Evolutionary conservation across 2,113 vertebrate species (phyloP).

Genomic region (Lipotes vexillifer): DNA sequence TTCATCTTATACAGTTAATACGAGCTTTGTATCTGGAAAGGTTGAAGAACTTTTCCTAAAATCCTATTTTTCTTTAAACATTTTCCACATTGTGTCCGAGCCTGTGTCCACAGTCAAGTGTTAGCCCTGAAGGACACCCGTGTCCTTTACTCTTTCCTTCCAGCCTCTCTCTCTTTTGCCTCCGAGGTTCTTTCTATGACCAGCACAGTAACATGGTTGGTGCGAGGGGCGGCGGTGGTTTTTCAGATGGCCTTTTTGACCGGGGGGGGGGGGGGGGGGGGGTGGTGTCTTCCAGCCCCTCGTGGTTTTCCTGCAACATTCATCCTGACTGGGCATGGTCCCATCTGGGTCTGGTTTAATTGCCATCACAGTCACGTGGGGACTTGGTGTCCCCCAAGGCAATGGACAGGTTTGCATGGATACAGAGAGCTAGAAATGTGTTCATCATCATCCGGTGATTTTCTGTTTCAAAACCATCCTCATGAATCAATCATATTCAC

Average conservation of each 20-base stretch:
- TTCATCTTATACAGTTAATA: conserved; percentile 2
- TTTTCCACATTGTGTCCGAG: not conserved
- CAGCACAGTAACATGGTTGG: not conserved
- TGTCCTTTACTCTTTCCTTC: not conserved
- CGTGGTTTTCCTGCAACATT: not conserved
- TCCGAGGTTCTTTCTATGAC: not conserved
- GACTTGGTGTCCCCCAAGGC: not conserved
- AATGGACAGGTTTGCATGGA: not conserved
- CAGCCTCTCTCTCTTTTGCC: not conserved
- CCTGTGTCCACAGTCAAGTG: not conserved
- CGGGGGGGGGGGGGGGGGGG: too few species aligned
- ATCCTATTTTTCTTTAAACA: not conserved
- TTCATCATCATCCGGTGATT: not conserved
- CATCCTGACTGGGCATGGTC: not conserved
- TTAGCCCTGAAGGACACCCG: not conserved
- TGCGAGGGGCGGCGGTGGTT: too few species aligned
- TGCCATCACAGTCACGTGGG: not conserved
- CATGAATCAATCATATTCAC: conserved; percentile 29
- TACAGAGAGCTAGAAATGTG: not conserved
- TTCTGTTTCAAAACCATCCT: conserved; percentile 7
- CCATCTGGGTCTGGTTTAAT: not conserved
- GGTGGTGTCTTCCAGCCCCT: not conserved
- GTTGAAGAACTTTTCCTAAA: not conserved
- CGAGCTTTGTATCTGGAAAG: not conserved
- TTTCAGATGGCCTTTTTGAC: too few species aligned